Base-by-base conservation (phyloP, 2,888 invertebrate genomes). In the Diplazon laetatorius region DNA sequence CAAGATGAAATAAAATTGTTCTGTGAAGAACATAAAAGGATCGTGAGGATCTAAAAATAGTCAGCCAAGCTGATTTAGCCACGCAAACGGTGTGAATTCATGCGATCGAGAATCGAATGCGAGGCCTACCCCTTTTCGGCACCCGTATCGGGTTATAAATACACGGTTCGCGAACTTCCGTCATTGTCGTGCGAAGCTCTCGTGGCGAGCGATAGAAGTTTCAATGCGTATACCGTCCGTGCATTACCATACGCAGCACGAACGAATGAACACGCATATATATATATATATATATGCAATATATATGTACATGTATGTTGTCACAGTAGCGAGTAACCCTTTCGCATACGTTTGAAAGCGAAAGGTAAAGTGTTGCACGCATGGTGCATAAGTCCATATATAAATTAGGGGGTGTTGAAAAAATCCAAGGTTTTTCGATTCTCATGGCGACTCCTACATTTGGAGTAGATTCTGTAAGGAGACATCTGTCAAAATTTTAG, bases 61-160 rank as follows among this genome's bases (percentile, higher is more conserved):
- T 39, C 18, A 4, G n/a, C n/a, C n/a, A 25, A 76, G 65, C 70
- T 76, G 59, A 76, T 76, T 76, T 66, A 55, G 42, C n/a, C n/a
- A n/a, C 12, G 42, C 37, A 30, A 14, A 37, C 59, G 25, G 20
- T 42, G 66, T 46, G 55, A 76, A 76, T 72, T 48, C 60, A 55
- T 39, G 76, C 52, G 50, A 71, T 55, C 50, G 42, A 59, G 44
- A 35, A 72, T 71, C 66, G 66, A 50, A n/a, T n/a, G 55, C 25
- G 25, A 55, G 16, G 50, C 20, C 66, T 18, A 35, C 62, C 72
- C 72, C 68, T 62, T n/a, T n/a, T 65, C 62, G 72, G 62, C 68
- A 77, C 77, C 72, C 72, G 60, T 72, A 68, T 66, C 62, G 30
- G 63, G 62, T 62, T 77, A 77, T 73, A 77, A 77, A 77, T 77